Base-by-base conservation (phyloP, 2,888 invertebrate species). In the Drosophila affinis region DNA sequence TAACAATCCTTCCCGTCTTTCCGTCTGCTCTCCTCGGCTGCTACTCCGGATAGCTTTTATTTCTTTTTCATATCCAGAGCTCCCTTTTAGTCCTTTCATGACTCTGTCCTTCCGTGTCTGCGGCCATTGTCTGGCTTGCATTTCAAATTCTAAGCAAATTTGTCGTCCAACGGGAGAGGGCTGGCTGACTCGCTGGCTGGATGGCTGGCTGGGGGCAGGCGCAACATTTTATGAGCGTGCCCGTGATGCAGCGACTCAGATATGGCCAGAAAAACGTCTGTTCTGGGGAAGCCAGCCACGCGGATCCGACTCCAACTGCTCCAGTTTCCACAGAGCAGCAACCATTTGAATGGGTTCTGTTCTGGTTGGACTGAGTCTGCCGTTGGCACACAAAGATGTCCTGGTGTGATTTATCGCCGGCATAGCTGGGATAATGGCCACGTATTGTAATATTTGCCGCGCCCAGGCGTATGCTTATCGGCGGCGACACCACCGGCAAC, bases 91-190 rank as follows among this genome's bases (percentile, higher is more conserved):
- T 55, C 47, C 18, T 12, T 44, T 46, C 47, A 24, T 39, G 51
- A 18, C 56, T 54, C 54, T 48, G 57, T 54, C 62, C 57, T 53
- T 54, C 62, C 47, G 24, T 54, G 75, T 76, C 65, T 76, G 65
- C 65, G 56, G 52, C 65, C 59, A 62, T 72, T 69, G 75, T 62
- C 69, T 74, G 87, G 78, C 78, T 52, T 75, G 88, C 84, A 83
- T 86, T 87, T 88, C 76, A 86, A 87, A 86, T 86, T 83, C 88
- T 86, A 86, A 85, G 85, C 85, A 86, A 86, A 86, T 88, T 86
- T 86, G 85, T 86, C 85, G 75, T 68, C 75, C 75, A 44, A 12
- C 72, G 64, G 73, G 72, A 44, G 10, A 21, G 60, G 12, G 9
- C 12, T 45, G 69, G 34, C 18, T 18, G 18, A 21, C 21, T 21